These are phyloP conservation scores for Oscheius sp. DNA, from an alignment of 2,888 invertebrate species.

Conservation along the genomic window DNA sequence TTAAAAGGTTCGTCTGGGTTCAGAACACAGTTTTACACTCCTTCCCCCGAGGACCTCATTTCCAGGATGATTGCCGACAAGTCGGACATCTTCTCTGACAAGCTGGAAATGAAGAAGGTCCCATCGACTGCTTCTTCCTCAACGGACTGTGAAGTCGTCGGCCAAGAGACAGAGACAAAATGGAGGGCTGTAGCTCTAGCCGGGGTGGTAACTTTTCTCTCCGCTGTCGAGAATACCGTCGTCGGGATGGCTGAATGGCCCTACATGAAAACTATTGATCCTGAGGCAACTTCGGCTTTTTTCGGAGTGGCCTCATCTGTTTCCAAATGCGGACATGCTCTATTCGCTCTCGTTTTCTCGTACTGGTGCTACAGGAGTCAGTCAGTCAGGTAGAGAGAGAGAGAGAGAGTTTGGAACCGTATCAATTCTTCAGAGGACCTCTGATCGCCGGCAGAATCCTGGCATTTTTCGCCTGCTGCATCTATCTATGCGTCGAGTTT, in stretches of 20 bases:
- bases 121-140: neutral
- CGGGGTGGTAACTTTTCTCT: conserved; percentile 48
- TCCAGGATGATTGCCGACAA: conserved; percentile 8
- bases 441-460: conserved; percentile 48
- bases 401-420: neutral
- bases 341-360: conserved; percentile 56
- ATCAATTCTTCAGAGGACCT: conserved; percentile 41
- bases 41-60: neutral
- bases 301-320: conserved; percentile 57
- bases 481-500: conserved; percentile 55
- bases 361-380: conserved; percentile 55
- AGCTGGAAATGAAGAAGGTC: conserved; percentile 1
- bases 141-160: neutral
- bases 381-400: conserved; percentile 42
- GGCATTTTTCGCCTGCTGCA: conserved; percentile 50
- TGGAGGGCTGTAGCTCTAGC: conserved; percentile 45
- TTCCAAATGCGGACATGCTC: conserved; percentile 55
- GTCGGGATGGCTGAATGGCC: conserved; percentile 60
- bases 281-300: conserved; percentile 51
- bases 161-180: conserved; percentile 38
- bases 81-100: neutral
- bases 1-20: neutral
- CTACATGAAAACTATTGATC: conserved; percentile 57
- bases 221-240: conserved; percentile 55
- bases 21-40: neutral